Conservation (phyloP, 1,140 invertebrate genomes). For the Drosophila takahashii region DNA sequence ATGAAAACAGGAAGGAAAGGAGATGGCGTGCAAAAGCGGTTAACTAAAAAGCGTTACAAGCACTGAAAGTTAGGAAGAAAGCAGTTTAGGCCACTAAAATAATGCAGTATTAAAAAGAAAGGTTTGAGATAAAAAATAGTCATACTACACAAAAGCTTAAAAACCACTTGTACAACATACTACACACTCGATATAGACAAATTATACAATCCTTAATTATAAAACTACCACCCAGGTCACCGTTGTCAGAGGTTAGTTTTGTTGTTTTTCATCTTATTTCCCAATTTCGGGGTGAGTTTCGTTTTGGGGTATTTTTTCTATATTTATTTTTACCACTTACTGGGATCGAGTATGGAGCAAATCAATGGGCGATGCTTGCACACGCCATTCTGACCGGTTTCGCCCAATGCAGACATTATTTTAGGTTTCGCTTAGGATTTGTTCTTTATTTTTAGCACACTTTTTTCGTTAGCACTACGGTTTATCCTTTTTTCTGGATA, state of each 20-base stretch:
- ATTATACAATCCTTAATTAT: constrained; percentile 57
- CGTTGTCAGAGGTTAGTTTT: constrained; percentile 74
- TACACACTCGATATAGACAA: constrained; percentile 11
- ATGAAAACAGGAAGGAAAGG: constrained; percentile 9
- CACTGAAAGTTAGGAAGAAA: constrained; percentile 5
- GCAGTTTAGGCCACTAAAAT: constrained; percentile 11
- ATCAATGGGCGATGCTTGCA: constrained; percentile 80
- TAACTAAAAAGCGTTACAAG: not conserved
- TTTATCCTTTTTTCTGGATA: constrained; percentile 22
- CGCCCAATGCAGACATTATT: constrained; percentile 68
- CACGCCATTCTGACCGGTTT: constrained; percentile 78
- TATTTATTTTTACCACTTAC: constrained; percentile 66
- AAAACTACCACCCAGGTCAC: constrained; percentile 31
- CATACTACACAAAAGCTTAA: constrained; percentile 1
- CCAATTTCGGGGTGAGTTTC: constrained; percentile 41
- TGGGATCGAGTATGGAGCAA: constrained; percentile 83
- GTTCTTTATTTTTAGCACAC: constrained; percentile 25
- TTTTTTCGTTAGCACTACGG: constrained; percentile 23
- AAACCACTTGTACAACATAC: not conserved
- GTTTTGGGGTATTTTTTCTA: constrained; percentile 25
- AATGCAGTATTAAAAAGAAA: not conserved
- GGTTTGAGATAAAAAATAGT: no score
- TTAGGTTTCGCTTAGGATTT: constrained; percentile 20
- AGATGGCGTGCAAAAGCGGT: constrained; percentile 24
- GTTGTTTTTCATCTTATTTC: constrained; percentile 39